Conservation (phyloP, 1,140 invertebrate genomes). For the Adelges cooleyi region DNA sequence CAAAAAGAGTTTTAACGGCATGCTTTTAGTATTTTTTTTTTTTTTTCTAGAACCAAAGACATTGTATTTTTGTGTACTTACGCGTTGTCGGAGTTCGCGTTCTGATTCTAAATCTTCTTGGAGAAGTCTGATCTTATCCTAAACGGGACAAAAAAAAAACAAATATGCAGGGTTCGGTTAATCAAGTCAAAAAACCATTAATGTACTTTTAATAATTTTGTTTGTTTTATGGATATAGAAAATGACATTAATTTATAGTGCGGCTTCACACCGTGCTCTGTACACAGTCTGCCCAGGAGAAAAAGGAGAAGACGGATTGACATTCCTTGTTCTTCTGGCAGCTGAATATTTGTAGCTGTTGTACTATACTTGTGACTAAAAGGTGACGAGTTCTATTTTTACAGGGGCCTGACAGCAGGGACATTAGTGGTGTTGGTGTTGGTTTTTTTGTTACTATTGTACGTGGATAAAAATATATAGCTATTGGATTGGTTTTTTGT, state of each 20-base stretch:
- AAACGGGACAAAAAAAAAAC: constrained; percentile 42
- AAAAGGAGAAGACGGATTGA: constrained; percentile 15
- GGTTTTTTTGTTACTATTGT: not conserved
- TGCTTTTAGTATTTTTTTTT: too few species aligned
- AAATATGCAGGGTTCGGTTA: constrained; percentile 28
- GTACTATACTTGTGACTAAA: too few species aligned
- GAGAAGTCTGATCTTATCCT: constrained; percentile 95
- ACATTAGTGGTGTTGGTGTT: not conserved
- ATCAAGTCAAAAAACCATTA: constrained; percentile 21
- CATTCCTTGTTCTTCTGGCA: constrained; percentile 18
- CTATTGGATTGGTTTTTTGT: too few species aligned
- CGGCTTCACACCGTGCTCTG: constrained; percentile 16
- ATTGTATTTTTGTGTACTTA: constrained; percentile 46
- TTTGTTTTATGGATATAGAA: too few species aligned
- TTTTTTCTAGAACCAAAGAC: too few species aligned
- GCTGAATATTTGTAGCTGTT: not conserved
- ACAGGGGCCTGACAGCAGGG: not conserved
- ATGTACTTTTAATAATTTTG: constrained; percentile 1
- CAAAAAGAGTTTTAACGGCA: too few species aligned
- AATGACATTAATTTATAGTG: not conserved
- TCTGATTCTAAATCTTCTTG: constrained; percentile 95
- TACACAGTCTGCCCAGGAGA: constrained; percentile 17
- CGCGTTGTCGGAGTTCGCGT: constrained; percentile 91
- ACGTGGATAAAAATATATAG: too few species aligned
- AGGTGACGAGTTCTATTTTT: constrained; percentile 17